Percentiles rank a stretch among this genome's conserved stretches.
These are phyloP conservation scores for Rhamphomyia laevipes DNA, from an alignment of 2,888 invertebrate species.

Conservation along the genomic window DNA sequence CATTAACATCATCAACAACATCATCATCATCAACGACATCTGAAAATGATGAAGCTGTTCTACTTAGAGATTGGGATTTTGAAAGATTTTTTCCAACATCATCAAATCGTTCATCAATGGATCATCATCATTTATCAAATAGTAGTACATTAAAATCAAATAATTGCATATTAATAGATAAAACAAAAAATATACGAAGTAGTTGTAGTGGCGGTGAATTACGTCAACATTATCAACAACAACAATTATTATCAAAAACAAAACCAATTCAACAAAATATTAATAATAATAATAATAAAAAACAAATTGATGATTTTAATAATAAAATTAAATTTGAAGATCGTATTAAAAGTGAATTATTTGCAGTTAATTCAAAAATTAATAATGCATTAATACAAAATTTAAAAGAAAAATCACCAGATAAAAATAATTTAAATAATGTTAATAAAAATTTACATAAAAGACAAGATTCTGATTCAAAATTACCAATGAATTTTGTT, in stretches of 20 bases:
- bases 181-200: slow-evolving; percentile 36
- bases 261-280: slow-evolving; percentile 1
- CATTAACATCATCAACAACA: slow-evolving; percentile 17
- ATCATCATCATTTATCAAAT: slow-evolving; percentile 27
- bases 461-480: slow-evolving; percentile 61
- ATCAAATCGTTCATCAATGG: slow-evolving; percentile 32
- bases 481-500: slow-evolving; percentile 58
- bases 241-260: background rate
- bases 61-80: slow-evolving; percentile 80
- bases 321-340: slow-evolving; percentile 18
- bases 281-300: slow-evolving; percentile 11
- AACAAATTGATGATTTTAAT: slow-evolving; percentile 15
- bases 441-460: slow-evolving; percentile 46
- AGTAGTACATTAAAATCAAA: slow-evolving; percentile 37
- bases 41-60: slow-evolving; percentile 63
- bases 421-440: slow-evolving; percentile 28
- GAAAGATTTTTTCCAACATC: slow-evolving; percentile 62
- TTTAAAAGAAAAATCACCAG: slow-evolving; percentile 25
- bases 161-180: slow-evolving; percentile 22
- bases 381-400: slow-evolving; percentile 16
- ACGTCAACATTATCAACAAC: slow-evolving; percentile 33
- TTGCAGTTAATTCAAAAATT: slow-evolving; percentile 15
- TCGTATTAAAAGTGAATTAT: slow-evolving; percentile 16
- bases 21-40: slow-evolving; percentile 26
- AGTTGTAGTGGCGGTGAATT: background rate